Conservation (phyloP, 2,797 vertebrate genomes). For the Rhodeus uyekii region DNA sequence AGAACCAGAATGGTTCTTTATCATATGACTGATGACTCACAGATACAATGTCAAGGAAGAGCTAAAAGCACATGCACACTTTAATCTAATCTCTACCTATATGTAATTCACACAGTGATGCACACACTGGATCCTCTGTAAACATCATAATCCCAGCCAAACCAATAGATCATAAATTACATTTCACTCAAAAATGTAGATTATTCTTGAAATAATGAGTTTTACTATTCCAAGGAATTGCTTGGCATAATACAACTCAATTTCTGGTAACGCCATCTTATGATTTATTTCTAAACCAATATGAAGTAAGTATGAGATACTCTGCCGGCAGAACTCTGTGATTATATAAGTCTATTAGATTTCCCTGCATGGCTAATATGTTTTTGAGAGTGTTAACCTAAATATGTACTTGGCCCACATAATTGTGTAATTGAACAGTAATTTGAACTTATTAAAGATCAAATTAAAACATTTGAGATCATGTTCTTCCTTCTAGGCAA, state of each 20-base stretch:
- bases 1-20: neutral
- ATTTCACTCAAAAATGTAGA: neutral
- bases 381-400: conserved; percentile 1
- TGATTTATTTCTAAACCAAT: neutral
- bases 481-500: neutral
- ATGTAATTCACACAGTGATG: neutral
- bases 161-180: neutral
- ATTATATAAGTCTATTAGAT: conserved; percentile 25
- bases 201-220: neutral
- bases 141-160: neutral
- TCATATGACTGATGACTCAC: neutral
- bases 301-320: conserved; percentile 22
- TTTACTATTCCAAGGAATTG: neutral
- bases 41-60: conserved; percentile 6
- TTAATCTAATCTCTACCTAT: neutral
- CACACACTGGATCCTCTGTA: neutral
- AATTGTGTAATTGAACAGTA: neutral
- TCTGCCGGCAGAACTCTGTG: conserved; percentile 10
- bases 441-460: conserved; percentile 5
- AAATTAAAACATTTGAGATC: neutral
- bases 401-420: neutral
- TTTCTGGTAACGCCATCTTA: neutral
- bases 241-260: neutral
- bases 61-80: conserved; percentile 7
- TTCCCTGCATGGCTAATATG: conserved; percentile 8